phyloP scores from a whole-genome alignment of 2,888 invertebrate species.

The Leucozona laternaria region DNA sequence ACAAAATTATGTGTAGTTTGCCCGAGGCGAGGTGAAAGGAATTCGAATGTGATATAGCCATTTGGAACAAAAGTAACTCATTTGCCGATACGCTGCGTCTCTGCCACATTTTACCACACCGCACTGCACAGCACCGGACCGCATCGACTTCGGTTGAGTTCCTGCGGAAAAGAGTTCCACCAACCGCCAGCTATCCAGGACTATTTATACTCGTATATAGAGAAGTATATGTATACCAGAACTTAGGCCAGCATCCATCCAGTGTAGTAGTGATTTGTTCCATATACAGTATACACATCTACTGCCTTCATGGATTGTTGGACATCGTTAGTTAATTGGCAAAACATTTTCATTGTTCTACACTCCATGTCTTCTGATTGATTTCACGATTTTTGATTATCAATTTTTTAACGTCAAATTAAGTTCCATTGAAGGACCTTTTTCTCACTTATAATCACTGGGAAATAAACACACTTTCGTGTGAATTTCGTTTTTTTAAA shows the following conservation, averaged over 20 bases:
- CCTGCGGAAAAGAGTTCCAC: conserved; percentile 35
- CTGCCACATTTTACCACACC: not conserved
- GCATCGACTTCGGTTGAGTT: conserved; percentile 31
- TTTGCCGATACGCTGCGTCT: conserved; percentile 20
- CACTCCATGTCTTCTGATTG: not conserved
- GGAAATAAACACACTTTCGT: too few relatives aligned
- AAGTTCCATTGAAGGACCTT: too few relatives aligned
- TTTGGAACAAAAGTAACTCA: conserved; percentile 34
- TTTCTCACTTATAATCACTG: too few relatives aligned
- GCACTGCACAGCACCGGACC: conserved; percentile 2
- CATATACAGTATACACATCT: not conserved
- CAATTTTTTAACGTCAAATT: too few relatives aligned
- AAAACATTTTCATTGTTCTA: conserved; percentile 64
- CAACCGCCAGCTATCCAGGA: not conserved
- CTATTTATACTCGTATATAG: not conserved
- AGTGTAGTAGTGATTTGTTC: conserved; percentile 16
- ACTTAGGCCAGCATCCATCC: conserved; percentile 17
- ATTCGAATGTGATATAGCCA: conserved; percentile 24
- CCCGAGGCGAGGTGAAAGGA: conserved; percentile 15
- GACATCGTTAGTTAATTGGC: conserved; percentile 62
- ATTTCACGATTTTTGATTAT: not conserved
- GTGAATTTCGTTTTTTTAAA: too few relatives aligned
- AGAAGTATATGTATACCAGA: not conserved
- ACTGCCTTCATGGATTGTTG: conserved; percentile 54
- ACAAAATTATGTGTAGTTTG: conserved; percentile 26